Evolutionary conservation across 2,113 vertebrate genomes (phyloP).

Genomic region (Odontesthes bonariensis): DNA sequence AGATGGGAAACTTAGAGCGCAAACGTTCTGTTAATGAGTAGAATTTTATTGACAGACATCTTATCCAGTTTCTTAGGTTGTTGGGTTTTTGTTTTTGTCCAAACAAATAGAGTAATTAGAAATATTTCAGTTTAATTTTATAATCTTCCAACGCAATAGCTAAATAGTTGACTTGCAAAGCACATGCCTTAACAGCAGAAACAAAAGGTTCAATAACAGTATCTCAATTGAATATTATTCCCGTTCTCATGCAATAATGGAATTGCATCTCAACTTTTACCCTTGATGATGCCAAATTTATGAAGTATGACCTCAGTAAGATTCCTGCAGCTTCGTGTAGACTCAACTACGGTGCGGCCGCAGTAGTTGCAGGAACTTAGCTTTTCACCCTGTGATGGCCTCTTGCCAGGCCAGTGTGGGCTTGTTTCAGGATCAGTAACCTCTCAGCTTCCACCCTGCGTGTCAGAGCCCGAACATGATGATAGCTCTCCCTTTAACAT

Average conservation of each 20-base stretch:
- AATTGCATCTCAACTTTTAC: background rate
- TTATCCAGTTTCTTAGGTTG: background rate
- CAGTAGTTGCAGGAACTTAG: slow-evolving; percentile 12
- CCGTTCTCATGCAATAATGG: background rate
- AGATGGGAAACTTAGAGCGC: background rate
- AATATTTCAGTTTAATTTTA: background rate
- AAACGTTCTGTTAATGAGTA: slow-evolving; percentile 29
- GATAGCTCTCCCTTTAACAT: slow-evolving; percentile 22
- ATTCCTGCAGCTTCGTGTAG: background rate
- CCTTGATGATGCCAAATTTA: background rate
- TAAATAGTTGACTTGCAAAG: background rate
- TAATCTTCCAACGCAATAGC: background rate
- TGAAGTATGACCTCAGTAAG: background rate
- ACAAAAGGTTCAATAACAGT: too few species aligned
- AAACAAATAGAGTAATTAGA: background rate
- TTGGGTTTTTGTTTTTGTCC: background rate
- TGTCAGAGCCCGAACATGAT: slow-evolving; percentile 60
- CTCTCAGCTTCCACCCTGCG: slow-evolving; percentile 32
- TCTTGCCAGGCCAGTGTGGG: slow-evolving; percentile 49
- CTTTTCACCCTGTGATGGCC: slow-evolving; percentile 11
- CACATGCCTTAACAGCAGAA: background rate
- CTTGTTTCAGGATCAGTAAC: slow-evolving; percentile 55
- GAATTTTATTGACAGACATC: background rate
- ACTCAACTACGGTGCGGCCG: background rate
- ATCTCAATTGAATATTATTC: background rate